Evolutionary conservation across 2,113 vertebrate species (phyloP).

Genomic region (Copsychus sechellarum): DNA sequence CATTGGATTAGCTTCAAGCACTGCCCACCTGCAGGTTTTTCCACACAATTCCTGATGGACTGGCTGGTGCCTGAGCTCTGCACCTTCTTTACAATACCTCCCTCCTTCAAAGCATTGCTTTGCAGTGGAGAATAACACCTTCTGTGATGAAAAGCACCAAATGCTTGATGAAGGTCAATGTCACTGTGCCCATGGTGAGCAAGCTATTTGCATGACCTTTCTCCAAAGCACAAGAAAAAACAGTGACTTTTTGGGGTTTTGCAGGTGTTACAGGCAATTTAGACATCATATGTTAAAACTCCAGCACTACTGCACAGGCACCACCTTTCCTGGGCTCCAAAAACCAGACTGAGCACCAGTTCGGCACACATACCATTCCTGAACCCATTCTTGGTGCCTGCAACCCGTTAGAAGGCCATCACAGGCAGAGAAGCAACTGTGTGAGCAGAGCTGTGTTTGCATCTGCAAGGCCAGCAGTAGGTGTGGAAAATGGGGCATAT

Average conservation of each 20-base stretch:
- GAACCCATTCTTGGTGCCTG: background rate
- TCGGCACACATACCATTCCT: background rate
- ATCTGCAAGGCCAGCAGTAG: background rate
- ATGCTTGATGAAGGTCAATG: background rate
- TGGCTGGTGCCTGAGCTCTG: background rate
- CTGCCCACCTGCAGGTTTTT: background rate
- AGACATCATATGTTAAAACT: accelerated
- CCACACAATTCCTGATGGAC: background rate
- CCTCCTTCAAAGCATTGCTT: background rate
- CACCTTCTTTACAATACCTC: background rate
- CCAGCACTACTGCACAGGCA: accelerated
- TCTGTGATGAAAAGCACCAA: background rate
- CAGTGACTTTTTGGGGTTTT: background rate
- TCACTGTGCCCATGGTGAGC: background rate
- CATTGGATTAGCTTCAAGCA: background rate
- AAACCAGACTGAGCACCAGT: background rate
- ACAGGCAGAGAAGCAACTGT: background rate
- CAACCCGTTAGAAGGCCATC: background rate
- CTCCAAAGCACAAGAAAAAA: background rate
- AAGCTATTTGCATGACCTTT: background rate
- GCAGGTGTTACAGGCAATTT: background rate
- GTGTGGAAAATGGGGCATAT: background rate
- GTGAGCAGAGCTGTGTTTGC: background rate
- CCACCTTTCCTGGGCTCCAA: background rate
- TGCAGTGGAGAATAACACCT: background rate